Evolutionary conservation across 2,113 vertebrate species (phyloP).

Genomic region (Peromyscus polionotus): DNA sequence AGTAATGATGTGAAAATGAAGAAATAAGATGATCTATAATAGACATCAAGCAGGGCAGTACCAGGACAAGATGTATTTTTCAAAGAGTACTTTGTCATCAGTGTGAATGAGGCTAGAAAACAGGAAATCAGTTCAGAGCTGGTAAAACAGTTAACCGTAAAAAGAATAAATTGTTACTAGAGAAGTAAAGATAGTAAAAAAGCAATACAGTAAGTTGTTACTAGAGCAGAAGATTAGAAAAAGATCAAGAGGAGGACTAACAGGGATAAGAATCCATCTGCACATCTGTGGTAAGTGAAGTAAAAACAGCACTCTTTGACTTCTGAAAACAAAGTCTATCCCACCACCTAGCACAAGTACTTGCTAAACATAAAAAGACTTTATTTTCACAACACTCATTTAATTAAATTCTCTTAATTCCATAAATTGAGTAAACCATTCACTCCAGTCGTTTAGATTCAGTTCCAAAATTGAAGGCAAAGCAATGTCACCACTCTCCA

Average conservation of each 20-base stretch:
- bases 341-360: neutral
- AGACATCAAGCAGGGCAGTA: neutral
- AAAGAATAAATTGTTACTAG: neutral
- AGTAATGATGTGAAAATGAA: neutral
- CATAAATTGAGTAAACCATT: slow-evolving; percentile 23
- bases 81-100: slow-evolving; percentile 21
- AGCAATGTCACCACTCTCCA: neutral
- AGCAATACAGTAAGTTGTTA: neutral
- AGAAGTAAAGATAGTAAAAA: neutral
- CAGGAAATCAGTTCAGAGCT: neutral
- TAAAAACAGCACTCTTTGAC: neutral
- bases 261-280: neutral
- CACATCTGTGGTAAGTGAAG: neutral
- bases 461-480: slow-evolving; percentile 4
- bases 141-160: neutral
- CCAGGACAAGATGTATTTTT: slow-evolving; percentile 28
- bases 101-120: neutral
- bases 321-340: neutral
- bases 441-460: neutral
- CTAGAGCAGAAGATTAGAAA: neutral
- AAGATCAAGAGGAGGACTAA: neutral
- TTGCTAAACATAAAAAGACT: neutral
- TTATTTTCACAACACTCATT: neutral
- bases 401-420: slow-evolving; percentile 20
- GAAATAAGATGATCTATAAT: neutral